Conservation (phyloP, 53 echinoderm and acorn worm species). For the Patiria pectinifera region DNA sequence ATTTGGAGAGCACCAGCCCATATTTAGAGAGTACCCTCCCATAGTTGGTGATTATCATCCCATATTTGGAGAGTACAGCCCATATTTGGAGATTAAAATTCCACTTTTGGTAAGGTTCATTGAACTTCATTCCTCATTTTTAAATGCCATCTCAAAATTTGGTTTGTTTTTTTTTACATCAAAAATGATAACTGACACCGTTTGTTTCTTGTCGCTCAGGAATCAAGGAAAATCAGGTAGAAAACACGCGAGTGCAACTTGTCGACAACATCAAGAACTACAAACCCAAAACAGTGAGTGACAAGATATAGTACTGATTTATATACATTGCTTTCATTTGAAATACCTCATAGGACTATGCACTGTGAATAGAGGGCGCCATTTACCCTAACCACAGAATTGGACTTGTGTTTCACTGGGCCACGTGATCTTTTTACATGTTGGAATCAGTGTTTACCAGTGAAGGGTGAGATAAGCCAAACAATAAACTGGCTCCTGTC, state of each 20-base stretch:
- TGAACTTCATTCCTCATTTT: neutral
- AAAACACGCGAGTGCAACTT: conserved; percentile 73
- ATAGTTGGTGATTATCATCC: conserved; percentile 71
- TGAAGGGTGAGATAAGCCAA: no score
- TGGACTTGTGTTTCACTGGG: no score
- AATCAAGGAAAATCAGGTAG: conserved; percentile 68
- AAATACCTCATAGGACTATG: no score
- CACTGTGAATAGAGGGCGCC: no score
- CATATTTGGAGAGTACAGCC: neutral
- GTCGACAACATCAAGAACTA: conserved; percentile 92
- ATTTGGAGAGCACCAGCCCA: neutral
- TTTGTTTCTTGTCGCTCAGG: conserved; percentile 21
- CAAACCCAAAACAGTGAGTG: conserved; percentile 82
- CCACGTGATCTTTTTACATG: neutral
- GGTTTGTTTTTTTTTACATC: neutral
- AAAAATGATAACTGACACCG: no score
- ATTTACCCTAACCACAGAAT: no score
- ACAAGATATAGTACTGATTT: neutral
- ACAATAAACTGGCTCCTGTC: no score
- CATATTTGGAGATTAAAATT: neutral
- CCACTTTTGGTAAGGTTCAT: neutral
- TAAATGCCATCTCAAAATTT: neutral
- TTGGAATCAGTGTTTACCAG: no score
- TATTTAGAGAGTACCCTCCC: conserved; percentile 63
- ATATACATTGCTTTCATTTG: no score